Base-by-base conservation (phyloP, 2,113 vertebrate genomes). In the Pelusios castaneus region DNA sequence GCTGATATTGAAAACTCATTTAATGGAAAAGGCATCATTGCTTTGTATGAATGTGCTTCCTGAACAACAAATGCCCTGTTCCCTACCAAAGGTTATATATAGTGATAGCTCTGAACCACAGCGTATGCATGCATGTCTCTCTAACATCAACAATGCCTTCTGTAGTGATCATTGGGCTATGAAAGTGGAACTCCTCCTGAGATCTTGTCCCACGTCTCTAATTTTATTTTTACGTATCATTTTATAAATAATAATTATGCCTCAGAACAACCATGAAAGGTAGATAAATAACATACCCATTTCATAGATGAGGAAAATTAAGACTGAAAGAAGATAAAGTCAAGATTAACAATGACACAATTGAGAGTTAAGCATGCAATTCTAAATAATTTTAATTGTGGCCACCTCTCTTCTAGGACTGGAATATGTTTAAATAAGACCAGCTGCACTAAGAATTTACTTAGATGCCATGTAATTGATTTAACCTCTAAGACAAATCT, bases 1-100 rank as follows among this genome's bases (percentile, higher is more conserved):
- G 38, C 9, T 73, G 67, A 34, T 63, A n/a, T n/a, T 63, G n/a
- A 73, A 41, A 73, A 41, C 38, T 24, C 38, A 41, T 73, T 24
- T 73, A 73, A 73, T 73, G 89, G 93, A n/a, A 78, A 80, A 88
- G 67, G 58, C 10, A 5, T 5, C 24, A 3, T 29, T 90, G 88
- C 78, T 21, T 55, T 6, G 3, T 43, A 51, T 52, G 3, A 91
- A 4, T 56, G 73, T 0, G 0, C 24, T 73, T 13, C 58, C 55
- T 8, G 60, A 12, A 67, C 81, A 89, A 87, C 10, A 45, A 80
- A 54, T 80, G 67, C 84, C 58, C 49, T 58, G 29, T 31, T 56
- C 43, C 75, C 19, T 80, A 43, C 3, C 25, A 45, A 0, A 56
- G 34, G 45, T 3, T 43, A 38, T 25, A 10, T 5, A 22, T 24